phyloP scores from a whole-genome alignment of 2,797 vertebrate species.

The Astyanax mexicanus region DNA sequence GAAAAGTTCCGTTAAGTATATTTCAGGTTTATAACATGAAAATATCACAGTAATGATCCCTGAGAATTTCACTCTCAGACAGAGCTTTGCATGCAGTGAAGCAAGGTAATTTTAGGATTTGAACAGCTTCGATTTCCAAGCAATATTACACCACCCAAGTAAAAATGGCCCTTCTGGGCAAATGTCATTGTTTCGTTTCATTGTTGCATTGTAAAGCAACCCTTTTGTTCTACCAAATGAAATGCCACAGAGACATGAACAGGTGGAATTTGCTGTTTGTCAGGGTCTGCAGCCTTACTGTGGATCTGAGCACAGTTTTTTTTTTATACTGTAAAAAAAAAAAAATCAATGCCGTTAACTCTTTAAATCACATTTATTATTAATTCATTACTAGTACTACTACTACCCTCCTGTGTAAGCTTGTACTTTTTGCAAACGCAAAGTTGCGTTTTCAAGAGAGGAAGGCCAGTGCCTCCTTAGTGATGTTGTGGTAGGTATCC shows the following conservation, averaged over 20 bases:
- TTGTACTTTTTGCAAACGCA: too few relatives aligned
- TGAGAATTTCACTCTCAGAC: slow-evolving; percentile 58
- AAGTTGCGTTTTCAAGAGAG: too few relatives aligned
- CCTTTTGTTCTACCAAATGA: slow-evolving; percentile 7
- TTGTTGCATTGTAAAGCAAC: slow-evolving; percentile 6
- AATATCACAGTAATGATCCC: slow-evolving; percentile 46
- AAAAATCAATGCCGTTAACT: not conserved
- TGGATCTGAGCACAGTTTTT: too few relatives aligned
- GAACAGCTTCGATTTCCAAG: slow-evolving; percentile 10
- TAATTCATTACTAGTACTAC: not conserved
- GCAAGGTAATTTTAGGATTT: not conserved
- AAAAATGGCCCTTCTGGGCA: slow-evolving; percentile 5
- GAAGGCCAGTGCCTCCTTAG: too few relatives aligned
- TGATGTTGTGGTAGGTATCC: not conserved
- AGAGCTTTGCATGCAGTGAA: not conserved
- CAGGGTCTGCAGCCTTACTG: too few relatives aligned
- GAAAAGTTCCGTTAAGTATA: not conserved
- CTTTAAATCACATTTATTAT: not conserved
- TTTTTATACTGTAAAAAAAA: not conserved
- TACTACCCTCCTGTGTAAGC: too few relatives aligned
- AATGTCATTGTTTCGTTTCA: not conserved
- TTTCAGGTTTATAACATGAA: not conserved
- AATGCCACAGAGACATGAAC: slow-evolving; percentile 7
- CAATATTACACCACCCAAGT: not conserved
- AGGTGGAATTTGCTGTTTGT: not conserved